Evolutionary conservation across 2,888 invertebrate genomes (phyloP).

Genomic region (Polymixis flavicincta): DNA sequence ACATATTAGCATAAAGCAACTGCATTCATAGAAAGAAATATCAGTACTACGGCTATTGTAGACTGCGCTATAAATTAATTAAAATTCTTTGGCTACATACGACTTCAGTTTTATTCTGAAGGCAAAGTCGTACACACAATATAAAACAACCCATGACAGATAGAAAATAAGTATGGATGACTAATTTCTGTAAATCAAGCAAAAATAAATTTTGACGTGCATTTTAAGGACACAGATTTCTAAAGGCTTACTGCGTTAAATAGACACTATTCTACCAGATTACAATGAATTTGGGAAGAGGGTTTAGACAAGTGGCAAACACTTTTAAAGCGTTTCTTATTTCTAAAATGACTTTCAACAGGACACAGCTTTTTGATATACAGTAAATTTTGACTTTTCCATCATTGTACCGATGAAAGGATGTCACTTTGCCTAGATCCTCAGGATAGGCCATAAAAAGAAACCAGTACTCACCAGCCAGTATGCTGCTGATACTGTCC

Average conservation of each 20-base stretch:
- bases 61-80: conserved; percentile 24
- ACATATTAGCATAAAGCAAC: neutral
- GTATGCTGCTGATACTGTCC: conserved; percentile 93
- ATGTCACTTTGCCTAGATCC: neutral
- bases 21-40: neutral
- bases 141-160: neutral
- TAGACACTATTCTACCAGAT: neutral
- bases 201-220: no score
- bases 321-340: neutral
- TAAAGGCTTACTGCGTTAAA: neutral
- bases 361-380: neutral
- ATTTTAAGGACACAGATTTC: neutral
- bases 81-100: conserved; percentile 6
- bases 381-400: neutral
- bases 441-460: neutral
- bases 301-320: neutral
- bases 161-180: neutral
- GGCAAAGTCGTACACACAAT: neutral
- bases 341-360: neutral
- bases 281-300: neutral
- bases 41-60: neutral
- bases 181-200: neutral
- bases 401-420: no score
- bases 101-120: conserved; percentile 13
- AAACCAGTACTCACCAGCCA: conserved; percentile 85